phyloP scores from a whole-genome alignment of 2,113 vertebrate genomes.

The Protobothrops flavoviridis region DNA sequence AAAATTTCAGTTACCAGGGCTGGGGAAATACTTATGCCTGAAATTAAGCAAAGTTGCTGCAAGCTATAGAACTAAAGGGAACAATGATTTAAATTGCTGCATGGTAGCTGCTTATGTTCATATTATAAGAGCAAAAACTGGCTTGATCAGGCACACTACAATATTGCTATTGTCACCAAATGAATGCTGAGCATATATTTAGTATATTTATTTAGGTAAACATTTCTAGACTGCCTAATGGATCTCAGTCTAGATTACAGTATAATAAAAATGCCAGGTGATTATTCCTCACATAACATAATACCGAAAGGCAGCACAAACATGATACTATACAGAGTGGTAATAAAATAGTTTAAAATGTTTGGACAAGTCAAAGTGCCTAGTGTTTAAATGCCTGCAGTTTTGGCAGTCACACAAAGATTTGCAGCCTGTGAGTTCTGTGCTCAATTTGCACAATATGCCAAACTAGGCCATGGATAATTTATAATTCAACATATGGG shows the following conservation, averaged over 20 bases:
- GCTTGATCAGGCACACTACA: background rate
- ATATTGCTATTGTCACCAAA: background rate
- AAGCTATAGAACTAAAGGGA: background rate
- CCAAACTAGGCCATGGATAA: background rate
- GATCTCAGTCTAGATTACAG: background rate
- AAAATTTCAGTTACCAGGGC: background rate
- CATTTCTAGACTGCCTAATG: background rate
- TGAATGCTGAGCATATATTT: background rate
- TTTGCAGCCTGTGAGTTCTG: background rate
- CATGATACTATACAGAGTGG: background rate
- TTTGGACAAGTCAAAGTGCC: background rate
- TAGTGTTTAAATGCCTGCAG: background rate
- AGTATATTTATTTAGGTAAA: background rate
- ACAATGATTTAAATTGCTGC: background rate
- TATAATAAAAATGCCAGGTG: background rate
- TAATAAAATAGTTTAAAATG: background rate
- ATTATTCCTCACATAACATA: background rate
- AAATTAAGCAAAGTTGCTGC: background rate
- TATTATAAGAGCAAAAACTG: background rate
- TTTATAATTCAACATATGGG: background rate
- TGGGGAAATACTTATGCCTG: background rate
- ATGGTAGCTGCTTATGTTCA: background rate
- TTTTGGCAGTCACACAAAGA: background rate
- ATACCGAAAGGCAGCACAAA: background rate
- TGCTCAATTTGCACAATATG: background rate